phyloP scores from a whole-genome alignment of 1,140 invertebrate genomes.

The Drosophila azteca region DNA sequence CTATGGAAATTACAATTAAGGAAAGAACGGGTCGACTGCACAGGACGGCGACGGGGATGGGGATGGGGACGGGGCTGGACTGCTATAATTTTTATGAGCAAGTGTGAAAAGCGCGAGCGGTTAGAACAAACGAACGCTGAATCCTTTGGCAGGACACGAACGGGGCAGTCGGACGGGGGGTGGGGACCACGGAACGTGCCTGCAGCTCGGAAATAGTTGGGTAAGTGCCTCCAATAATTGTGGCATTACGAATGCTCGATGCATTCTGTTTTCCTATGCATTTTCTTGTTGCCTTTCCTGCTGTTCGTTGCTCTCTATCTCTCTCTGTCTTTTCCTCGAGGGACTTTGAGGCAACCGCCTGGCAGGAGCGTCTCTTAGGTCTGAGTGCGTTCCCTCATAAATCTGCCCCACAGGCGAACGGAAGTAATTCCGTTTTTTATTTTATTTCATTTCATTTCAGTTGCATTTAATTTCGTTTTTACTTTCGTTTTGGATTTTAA shows the following conservation, averaged over 20 bases:
- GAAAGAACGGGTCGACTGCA: background rate
- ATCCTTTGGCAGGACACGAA: slow-evolving; percentile 42
- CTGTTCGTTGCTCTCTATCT: slow-evolving; percentile 12
- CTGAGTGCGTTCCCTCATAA: slow-evolving; percentile 48
- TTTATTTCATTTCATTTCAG: slow-evolving; percentile 20
- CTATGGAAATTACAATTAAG: slow-evolving; percentile 33
- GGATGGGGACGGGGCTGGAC: slow-evolving; percentile 4
- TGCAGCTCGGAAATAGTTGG: background rate
- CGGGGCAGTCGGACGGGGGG: slow-evolving; percentile 1
- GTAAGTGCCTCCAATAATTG: slow-evolving; percentile 41
- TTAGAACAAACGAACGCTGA: slow-evolving; percentile 49
- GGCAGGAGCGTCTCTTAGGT: slow-evolving; percentile 17
- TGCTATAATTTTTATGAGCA: slow-evolving; percentile 68
- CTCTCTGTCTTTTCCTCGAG: slow-evolving; percentile 9
- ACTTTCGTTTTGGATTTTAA: slow-evolving; percentile 60
- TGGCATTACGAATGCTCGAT: slow-evolving; percentile 50
- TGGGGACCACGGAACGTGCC: slow-evolving; percentile 32
- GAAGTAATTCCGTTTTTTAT: slow-evolving; percentile 68
- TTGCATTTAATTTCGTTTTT: slow-evolving; percentile 37
- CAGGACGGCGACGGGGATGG: background rate
- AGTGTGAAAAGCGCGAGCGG: slow-evolving; percentile 67
- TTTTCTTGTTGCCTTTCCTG: slow-evolving; percentile 30
- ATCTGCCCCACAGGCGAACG: slow-evolving; percentile 40
- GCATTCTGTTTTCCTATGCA: slow-evolving; percentile 53
- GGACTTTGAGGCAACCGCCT: slow-evolving; percentile 55